Evolutionary conservation across 2,113 vertebrate species (phyloP).

Genomic region (Lophochroa leadbeateri): DNA sequence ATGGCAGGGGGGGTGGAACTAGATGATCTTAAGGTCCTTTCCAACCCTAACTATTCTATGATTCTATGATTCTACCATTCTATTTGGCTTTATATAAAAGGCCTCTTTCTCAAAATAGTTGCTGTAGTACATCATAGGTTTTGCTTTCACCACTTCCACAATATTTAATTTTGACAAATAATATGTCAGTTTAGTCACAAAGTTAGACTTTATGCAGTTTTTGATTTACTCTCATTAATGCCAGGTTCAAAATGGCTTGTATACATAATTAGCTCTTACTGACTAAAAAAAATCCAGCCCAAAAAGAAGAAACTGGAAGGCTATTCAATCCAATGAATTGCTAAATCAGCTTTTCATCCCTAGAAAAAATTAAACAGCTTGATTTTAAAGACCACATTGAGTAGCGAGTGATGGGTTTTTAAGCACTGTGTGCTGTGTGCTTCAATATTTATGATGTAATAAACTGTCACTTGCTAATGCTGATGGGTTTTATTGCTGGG

Average conservation of each 20-base stretch:
- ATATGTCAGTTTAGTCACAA: background rate
- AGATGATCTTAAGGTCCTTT: too few species aligned
- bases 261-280: background rate
- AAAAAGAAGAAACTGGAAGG: background rate
- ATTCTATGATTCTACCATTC: too few species aligned
- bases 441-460: background rate
- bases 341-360: background rate
- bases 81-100: background rate
- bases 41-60: too few species aligned
- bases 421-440: accelerated
- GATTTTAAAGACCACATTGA: background rate
- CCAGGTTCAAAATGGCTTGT: background rate
- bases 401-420: background rate
- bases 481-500: background rate
- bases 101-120: background rate
- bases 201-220: background rate
- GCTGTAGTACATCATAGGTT: background rate
- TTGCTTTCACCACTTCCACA: background rate
- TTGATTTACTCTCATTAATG: background rate
- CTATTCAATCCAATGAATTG: background rate
- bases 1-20: too few species aligned
- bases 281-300: background rate
- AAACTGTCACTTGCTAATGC: background rate
- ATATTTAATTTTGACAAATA: background rate
- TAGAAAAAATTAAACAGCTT: background rate